Evolutionary conservation across 2,888 invertebrate genomes (phyloP).

Genomic region (Cryptus armator): DNA sequence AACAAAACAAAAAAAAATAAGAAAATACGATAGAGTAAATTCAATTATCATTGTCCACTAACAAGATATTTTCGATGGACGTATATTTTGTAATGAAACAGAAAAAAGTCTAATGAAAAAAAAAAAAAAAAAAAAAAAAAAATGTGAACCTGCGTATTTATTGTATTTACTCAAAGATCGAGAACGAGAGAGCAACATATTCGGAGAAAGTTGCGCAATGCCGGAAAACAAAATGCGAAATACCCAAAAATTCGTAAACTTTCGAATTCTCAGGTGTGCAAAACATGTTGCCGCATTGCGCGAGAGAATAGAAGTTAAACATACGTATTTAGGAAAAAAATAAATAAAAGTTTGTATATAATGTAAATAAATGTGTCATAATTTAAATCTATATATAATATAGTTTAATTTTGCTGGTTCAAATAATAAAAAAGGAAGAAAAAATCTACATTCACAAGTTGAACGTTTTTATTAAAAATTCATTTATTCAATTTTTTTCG

Average conservation of each 20-base stretch:
- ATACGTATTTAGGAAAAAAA: constrained; percentile 71
- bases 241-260: constrained; percentile 42
- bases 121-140: constrained; percentile 61
- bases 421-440: constrained; percentile 75
- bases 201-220: constrained; percentile 71
- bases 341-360: constrained; percentile 80
- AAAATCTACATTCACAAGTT: constrained; percentile 17
- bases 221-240: constrained; percentile 45
- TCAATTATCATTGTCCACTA: constrained; percentile 73
- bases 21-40: constrained; percentile 69
- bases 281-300: constrained; percentile 74
- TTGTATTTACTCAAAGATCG: constrained; percentile 34
- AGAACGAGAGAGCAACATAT: constrained; percentile 62
- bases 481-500: constrained; percentile 36
- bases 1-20: constrained; percentile 58
- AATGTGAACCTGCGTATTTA: constrained; percentile 15
- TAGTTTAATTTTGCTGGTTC: constrained; percentile 79
- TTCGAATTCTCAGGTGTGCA: constrained; percentile 61
- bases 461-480: not conserved
- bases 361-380: constrained; percentile 83
- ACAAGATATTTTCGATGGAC: constrained; percentile 74
- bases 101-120: constrained; percentile 62
- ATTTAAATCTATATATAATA: constrained; percentile 72
- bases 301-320: constrained; percentile 72
- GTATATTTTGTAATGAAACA: constrained; percentile 77